Conservation (phyloP, 64 coral and sea anemone species). For the Porites australiensis region DNA sequence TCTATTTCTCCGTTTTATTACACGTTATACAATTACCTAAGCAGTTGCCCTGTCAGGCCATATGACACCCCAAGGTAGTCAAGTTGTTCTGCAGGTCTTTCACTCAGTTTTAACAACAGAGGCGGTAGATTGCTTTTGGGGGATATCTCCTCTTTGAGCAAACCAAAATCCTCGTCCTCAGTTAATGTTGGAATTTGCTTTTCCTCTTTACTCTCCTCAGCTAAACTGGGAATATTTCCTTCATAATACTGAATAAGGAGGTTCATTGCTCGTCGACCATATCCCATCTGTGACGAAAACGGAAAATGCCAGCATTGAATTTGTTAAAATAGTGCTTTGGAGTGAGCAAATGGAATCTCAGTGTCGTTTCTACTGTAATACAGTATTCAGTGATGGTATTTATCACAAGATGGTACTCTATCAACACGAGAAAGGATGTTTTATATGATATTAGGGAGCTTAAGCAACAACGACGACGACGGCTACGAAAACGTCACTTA, state of each 20-base stretch:
- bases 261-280: constrained; percentile 81
- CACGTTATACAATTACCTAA: constrained; percentile 48
- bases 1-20: background rate
- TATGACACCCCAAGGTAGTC: constrained; percentile 97
- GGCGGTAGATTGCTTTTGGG: constrained; percentile 87
- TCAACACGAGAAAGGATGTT: too few relatives aligned
- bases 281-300: constrained; percentile 82
- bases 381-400: background rate
- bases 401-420: too few relatives aligned
- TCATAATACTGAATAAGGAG: constrained; percentile 93
- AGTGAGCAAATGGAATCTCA: background rate
- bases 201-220: constrained; percentile 58
- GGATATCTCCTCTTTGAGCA: constrained; percentile 78
- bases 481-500: too few relatives aligned
- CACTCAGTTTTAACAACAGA: constrained; percentile 87
- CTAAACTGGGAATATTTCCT: constrained; percentile 94
- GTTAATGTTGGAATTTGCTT: constrained; percentile 58
- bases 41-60: constrained; percentile 79
- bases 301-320: background rate
- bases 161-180: constrained; percentile 60
- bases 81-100: constrained; percentile 80
- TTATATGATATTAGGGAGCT: too few relatives aligned
- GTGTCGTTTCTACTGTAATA: background rate
- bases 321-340: too few relatives aligned
- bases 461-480: too few relatives aligned